Base-by-base conservation (phyloP, 2,113 vertebrate genomes). In the Otus sunia region DNA sequence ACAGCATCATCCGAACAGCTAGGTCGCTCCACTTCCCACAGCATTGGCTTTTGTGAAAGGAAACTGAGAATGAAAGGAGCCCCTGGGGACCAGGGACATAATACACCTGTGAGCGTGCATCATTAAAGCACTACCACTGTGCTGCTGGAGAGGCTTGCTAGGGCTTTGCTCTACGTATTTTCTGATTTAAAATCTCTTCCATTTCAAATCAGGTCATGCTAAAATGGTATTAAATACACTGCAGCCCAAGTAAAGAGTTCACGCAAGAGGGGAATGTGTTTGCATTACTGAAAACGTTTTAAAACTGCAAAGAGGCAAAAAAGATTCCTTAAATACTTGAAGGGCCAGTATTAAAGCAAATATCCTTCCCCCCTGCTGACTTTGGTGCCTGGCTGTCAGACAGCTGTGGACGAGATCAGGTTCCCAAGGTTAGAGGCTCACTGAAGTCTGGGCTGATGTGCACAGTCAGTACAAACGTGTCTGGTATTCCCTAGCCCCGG, bases 1-100 rank as follows among this genome's bases (percentile, higher is more conserved):
- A 76, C 86, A 88, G 50, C 85, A 90, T 29, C 74, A 91, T 62
- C 87, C 91, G 88, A 97, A 86, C 45, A 95, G 77, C 59, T 29
- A 14, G 37, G 66, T 45, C 53, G 4, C n/a, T 60, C 32, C 5
- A 0, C 32, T 6, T 26, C 37, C 56, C 27, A 3, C 53, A 32
- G 73, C 29, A 2, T 4, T 4, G 30, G 19, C 67, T 63, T 16
- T 76, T 63, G 85, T 60, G 87, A 73, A 19, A 67, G 72, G 72
- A 39, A 79, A 60, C 27, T 7, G 52, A 37, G 53, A 56, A 25
- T 4, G 14, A 32, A 83, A 47, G 34, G 20, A 74, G 36, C 12
- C 86, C 60, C 37, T 2, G 25, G 80, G 79, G 49, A 88, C 7
- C 45, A 43, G 50, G 49, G 50, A 63, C 39, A 41, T 27, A 60